Conservation (phyloP, 2,888 invertebrate species). For the Plemyria rubiginata region DNA sequence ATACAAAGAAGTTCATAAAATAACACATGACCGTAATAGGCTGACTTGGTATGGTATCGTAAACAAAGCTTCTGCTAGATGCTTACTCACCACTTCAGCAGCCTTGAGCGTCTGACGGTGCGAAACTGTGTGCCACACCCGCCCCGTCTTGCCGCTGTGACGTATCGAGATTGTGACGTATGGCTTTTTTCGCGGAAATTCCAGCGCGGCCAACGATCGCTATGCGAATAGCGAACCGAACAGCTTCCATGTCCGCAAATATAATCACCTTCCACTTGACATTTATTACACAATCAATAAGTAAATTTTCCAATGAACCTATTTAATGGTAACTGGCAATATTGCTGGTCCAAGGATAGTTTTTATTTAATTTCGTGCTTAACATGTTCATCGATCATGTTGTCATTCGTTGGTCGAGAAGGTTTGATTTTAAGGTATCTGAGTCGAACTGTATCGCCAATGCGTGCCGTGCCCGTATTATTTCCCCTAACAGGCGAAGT, state of each 20-base stretch:
- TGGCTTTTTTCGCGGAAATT: conserved; percentile 80
- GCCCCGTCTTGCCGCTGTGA: conserved; percentile 52
- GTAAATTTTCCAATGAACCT: background rate
- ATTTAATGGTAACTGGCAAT: background rate
- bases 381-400: background rate
- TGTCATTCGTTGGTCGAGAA: background rate
- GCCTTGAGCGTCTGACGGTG: conserved; percentile 73
- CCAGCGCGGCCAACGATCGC: conserved; percentile 71
- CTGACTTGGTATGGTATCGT: conserved; percentile 43
- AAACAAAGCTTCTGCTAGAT: conserved; percentile 54
- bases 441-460: background rate
- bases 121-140: conserved; percentile 51
- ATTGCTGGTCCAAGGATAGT: background rate
- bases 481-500: conserved; percentile 23
- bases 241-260: conserved; percentile 23
- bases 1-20: conserved; percentile 41
- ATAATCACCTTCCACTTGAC: conserved; percentile 22
- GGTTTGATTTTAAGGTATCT: background rate
- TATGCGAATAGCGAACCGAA: conserved; percentile 43
- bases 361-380: background rate
- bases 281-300: conserved; percentile 16
- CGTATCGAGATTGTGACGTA: conserved; percentile 73
- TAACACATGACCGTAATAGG: conserved; percentile 50
- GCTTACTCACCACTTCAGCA: conserved; percentile 52
- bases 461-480: conserved; percentile 5